Evolutionary conservation across 2,113 vertebrate genomes (phyloP).

Genomic region (Fregetta grallaria): DNA sequence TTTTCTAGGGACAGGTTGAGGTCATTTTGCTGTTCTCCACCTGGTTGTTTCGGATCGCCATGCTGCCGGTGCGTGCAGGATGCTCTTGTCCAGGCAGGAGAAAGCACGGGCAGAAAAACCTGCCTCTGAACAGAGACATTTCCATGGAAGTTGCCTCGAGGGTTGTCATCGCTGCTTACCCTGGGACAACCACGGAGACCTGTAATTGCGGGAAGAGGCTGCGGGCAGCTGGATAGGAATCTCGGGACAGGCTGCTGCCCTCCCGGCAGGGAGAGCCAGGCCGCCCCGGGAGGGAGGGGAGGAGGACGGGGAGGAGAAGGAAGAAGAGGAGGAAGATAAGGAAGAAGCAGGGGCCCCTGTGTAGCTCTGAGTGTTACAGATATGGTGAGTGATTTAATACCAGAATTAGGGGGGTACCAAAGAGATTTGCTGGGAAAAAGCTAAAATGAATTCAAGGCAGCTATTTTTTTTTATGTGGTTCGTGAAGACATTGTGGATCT

Average conservation of each 20-base stretch:
- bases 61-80: accelerated
- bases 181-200: not conserved
- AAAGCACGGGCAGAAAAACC: not conserved
- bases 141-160: slow-evolving; percentile 3
- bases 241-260: not conserved
- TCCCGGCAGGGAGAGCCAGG: not conserved
- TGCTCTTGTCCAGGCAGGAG: not conserved
- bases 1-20: not conserved
- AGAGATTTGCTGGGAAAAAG: not conserved
- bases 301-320: not conserved
- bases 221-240: not conserved
- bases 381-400: slow-evolving; percentile 28
- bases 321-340: not conserved
- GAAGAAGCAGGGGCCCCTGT: not conserved
- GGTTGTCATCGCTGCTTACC: not conserved
- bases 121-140: not conserved
- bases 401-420: not conserved
- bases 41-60: accelerated
- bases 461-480: accelerated
- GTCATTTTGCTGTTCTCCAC: not conserved
- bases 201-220: slow-evolving; percentile 53
- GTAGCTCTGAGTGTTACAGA: not conserved
- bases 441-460: not conserved
- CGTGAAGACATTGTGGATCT: not conserved
- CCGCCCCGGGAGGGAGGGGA: not conserved